These are phyloP conservation scores for Eurois occulta DNA, from an alignment of 2,888 invertebrate species.

Conservation along the genomic window DNA sequence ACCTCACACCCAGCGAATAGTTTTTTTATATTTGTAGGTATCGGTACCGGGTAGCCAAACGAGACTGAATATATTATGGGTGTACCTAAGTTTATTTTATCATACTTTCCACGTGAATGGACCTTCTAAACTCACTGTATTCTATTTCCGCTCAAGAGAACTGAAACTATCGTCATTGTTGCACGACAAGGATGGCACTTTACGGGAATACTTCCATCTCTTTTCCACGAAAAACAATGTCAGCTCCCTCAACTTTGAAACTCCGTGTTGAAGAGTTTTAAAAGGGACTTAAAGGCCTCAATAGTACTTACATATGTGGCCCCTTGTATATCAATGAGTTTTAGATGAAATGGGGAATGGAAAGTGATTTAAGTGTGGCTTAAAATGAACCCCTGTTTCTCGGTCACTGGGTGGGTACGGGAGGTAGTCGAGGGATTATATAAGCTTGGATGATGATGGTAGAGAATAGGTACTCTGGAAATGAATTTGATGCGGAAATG, in stretches of 20 bases:
- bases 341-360: constrained; percentile 24
- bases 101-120: constrained; percentile 36
- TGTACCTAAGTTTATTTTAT: constrained; percentile 40
- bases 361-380: constrained; percentile 42
- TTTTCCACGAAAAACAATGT: constrained; percentile 41
- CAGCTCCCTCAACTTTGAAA: constrained; percentile 50
- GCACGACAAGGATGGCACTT: constrained; percentile 19
- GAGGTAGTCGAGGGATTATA: constrained; percentile 36
- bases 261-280: constrained; percentile 54
- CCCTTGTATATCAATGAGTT: constrained; percentile 42
- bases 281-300: constrained; percentile 45
- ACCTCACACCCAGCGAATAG: too few species aligned
- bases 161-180: constrained; percentile 45
- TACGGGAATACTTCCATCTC: constrained; percentile 13
- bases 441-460: constrained; percentile 4
- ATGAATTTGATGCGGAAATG: constrained; percentile 10
- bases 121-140: constrained; percentile 39
- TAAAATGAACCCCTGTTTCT: constrained; percentile 27
- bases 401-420: constrained; percentile 11
- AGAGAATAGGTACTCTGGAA: constrained; percentile 9
- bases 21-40: too few species aligned
- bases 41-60: too few species aligned
- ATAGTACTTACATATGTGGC: constrained; percentile 52
- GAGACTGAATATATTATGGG: too few species aligned
- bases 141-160: constrained; percentile 51